Percentiles rank a stretch among this genome's conserved stretches.
Conservation (phyloP, 2,113 vertebrate genomes). For the Neotragus pygmaeus region DNA sequence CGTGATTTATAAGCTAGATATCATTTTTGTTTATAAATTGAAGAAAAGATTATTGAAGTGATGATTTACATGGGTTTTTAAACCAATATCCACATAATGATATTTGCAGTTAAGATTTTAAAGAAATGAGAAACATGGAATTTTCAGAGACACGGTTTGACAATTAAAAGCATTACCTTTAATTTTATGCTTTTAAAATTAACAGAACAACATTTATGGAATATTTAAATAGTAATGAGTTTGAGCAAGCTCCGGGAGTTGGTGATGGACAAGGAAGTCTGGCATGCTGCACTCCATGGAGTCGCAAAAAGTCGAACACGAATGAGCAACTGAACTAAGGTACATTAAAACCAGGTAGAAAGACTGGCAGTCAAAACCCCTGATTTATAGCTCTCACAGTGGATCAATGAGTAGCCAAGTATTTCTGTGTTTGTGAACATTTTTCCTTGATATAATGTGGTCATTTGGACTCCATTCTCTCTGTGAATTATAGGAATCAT, state of each 20-base stretch:
- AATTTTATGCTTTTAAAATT: conserved; percentile 21
- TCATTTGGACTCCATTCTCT: not conserved
- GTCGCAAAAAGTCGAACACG: accelerated
- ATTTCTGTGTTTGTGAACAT: not conserved
- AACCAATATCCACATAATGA: not conserved
- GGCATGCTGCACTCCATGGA: not conserved
- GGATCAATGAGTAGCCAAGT: not conserved
- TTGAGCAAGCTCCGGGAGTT: not conserved
- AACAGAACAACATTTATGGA: not conserved
- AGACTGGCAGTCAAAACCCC: not conserved
- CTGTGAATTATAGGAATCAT: not conserved
- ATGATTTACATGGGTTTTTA: not conserved
- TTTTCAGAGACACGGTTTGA: not conserved
- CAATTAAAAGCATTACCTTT: not conserved
- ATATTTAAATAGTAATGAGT: not conserved
- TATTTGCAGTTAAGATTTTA: not conserved
- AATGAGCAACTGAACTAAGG: not conserved
- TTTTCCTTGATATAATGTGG: not conserved
- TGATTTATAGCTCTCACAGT: not conserved
- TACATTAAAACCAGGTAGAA: not conserved
- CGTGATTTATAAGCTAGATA: not conserved
- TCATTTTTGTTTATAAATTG: not conserved
- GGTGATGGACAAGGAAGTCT: not conserved
- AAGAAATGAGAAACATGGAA: not conserved
- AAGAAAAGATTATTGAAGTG: not conserved